These are phyloP conservation scores for Amia ocellicauda DNA, from an alignment of 2,113 vertebrate species.

Conservation along the genomic window DNA sequence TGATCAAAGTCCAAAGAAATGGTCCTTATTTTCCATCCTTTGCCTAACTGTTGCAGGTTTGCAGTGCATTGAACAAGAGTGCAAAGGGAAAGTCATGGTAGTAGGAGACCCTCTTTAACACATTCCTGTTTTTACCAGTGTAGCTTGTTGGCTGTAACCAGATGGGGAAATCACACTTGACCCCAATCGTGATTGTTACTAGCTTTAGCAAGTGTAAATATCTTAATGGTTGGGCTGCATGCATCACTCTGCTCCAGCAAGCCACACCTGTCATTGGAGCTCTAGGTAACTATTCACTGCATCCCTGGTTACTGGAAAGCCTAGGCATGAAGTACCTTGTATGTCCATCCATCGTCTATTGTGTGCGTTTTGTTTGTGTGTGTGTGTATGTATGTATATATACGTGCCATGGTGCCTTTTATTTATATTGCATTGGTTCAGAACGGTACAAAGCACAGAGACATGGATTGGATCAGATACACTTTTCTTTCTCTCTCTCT, in stretches of 20 bases:
- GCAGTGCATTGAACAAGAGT: not conserved
- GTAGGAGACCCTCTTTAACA: constrained; percentile 49
- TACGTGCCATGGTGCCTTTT: constrained; percentile 30
- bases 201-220: not conserved
- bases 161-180: constrained; percentile 11
- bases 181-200: not conserved
- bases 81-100: constrained; percentile 52
- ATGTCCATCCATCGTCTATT: constrained; percentile 37
- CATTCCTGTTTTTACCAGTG: constrained; percentile 64
- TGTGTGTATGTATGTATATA: constrained; percentile 26
- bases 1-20: no score
- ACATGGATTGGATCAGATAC: constrained; percentile 38
- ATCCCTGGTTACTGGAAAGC: constrained; percentile 44
- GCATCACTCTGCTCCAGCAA: constrained; percentile 43
- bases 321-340: constrained; percentile 50
- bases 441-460: constrained; percentile 34
- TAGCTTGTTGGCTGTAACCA: constrained; percentile 55
- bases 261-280: constrained; percentile 31
- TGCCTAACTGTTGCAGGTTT: no score
- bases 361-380: constrained; percentile 35
- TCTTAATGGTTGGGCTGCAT: constrained; percentile 48
- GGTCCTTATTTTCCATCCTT: no score
- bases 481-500: constrained; percentile 16
- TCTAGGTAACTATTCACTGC: constrained; percentile 47
- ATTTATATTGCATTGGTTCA: constrained; percentile 46